A percentile compares a stretch with the other conserved stretches of the same genome.
These are phyloP conservation scores for Galeruca laticollis DNA, from an alignment of 2,888 invertebrate genomes.

Conservation along the genomic window DNA sequence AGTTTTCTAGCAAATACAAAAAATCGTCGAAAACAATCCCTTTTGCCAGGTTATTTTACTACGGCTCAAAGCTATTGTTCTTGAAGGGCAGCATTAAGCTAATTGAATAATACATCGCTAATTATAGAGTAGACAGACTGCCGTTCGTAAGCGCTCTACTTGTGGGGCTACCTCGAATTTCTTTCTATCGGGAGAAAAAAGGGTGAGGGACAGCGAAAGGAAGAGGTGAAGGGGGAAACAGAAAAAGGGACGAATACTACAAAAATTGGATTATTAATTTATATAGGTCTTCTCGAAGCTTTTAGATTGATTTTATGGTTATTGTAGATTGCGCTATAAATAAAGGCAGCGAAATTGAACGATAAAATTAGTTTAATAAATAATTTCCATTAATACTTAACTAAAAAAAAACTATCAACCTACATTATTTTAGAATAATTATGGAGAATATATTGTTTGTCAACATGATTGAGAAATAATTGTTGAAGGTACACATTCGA, in stretches of 20 bases:
- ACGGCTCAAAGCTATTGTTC: slow-evolving; percentile 13
- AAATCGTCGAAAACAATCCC: slow-evolving; percentile 9
- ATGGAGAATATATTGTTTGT: no score
- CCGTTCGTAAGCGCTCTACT: slow-evolving; percentile 33
- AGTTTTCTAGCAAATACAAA: not conserved
- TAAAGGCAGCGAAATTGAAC: no score
- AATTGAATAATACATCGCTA: slow-evolving; percentile 41
- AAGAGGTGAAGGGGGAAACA: not conserved
- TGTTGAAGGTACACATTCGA: no score
- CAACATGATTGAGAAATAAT: no score
- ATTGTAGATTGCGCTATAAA: not conserved
- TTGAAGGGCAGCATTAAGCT: slow-evolving; percentile 29
- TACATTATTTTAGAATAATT: no score
- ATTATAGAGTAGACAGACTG: slow-evolving; percentile 35
- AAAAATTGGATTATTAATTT: slow-evolving; percentile 1
- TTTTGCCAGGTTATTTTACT: not conserved
- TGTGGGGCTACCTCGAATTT: slow-evolving; percentile 30
- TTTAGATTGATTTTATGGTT: not conserved
- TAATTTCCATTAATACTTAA: no score
- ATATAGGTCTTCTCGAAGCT: not conserved
- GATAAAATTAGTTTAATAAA: no score
- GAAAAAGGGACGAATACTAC: not conserved
- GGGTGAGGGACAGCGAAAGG: slow-evolving; percentile 17
- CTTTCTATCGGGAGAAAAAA: slow-evolving; percentile 29
- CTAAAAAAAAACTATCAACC: no score